Percentiles rank a stretch among this genome's conserved stretches.
phyloP scores from a whole-genome alignment of 2,113 vertebrate genomes.

The Laticauda laticaudata region DNA sequence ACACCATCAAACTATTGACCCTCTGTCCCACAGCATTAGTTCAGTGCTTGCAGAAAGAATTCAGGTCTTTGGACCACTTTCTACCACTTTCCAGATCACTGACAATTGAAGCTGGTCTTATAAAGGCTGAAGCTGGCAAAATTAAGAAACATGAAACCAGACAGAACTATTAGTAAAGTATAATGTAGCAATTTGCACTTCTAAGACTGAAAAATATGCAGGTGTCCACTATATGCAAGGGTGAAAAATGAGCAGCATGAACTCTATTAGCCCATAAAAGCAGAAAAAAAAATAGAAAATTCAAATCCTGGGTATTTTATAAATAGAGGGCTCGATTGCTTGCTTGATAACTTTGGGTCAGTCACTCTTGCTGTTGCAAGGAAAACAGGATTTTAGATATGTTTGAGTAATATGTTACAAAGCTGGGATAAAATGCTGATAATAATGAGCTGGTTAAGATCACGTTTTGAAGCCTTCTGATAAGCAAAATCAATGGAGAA shows the following conservation, averaged over 20 bases:
- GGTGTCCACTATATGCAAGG: background rate
- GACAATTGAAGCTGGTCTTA: background rate
- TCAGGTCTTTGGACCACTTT: no score
- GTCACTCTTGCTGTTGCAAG: background rate
- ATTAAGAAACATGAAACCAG: background rate
- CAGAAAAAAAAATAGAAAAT: background rate
- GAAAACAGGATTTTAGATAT: background rate
- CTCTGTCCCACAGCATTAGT: background rate
- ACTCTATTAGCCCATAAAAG: background rate
- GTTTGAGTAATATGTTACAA: no score
- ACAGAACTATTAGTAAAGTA: background rate
- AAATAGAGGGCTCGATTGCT: background rate
- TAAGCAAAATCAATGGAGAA: no score
- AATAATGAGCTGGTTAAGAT: no score
- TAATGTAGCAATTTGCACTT: background rate
- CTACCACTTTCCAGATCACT: background rate
- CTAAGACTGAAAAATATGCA: background rate
- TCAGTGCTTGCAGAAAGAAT: background rate
- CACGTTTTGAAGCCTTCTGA: no score
- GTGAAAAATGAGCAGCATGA: background rate
- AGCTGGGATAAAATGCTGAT: no score
- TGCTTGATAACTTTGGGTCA: background rate
- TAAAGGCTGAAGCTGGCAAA: background rate
- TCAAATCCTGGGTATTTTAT: background rate
- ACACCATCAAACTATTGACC: background rate